Evolutionary conservation across 1,140 invertebrate genomes (phyloP).

Genomic region (Diorhabda carinulata): DNA sequence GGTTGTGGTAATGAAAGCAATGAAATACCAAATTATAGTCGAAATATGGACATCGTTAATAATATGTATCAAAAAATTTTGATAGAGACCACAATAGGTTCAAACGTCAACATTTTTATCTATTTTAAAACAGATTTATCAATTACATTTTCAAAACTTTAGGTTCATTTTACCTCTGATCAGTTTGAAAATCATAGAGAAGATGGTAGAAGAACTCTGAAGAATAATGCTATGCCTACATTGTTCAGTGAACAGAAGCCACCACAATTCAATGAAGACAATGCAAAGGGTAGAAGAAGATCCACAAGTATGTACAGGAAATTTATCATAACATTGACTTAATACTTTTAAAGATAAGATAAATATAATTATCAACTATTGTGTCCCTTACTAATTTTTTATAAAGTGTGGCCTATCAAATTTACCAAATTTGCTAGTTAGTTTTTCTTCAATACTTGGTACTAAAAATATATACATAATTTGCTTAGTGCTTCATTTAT

Average conservation of each 20-base stretch:
- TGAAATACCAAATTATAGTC: not conserved
- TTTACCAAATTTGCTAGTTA: too few relatives aligned
- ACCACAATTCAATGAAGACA: not conserved
- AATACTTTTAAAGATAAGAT: not conserved
- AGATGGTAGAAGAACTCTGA: not conserved
- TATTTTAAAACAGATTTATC: not conserved
- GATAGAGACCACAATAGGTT: not conserved
- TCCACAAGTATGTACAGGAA: not conserved
- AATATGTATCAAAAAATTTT: not conserved
- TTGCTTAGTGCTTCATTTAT: too few relatives aligned
- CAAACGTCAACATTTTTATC: too few relatives aligned
- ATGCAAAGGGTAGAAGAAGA: too few relatives aligned
- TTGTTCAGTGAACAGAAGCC: not conserved
- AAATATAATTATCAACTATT: not conserved
- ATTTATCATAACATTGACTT: not conserved
- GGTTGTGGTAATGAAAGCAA: not conserved
- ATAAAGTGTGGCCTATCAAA: too few relatives aligned
- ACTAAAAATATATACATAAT: too few relatives aligned
- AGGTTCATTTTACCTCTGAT: constrained; percentile 5
- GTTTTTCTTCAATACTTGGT: too few relatives aligned
- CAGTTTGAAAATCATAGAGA: constrained; percentile 7
- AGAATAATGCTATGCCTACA: not conserved
- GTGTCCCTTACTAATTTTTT: too few relatives aligned
- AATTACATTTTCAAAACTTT: not conserved
- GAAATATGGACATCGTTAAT: not conserved